Evolutionary conservation across 2,113 vertebrate species (phyloP), one percentile per base, ranked within the genome.

Genomic region (Gambusia affinis): DNA sequence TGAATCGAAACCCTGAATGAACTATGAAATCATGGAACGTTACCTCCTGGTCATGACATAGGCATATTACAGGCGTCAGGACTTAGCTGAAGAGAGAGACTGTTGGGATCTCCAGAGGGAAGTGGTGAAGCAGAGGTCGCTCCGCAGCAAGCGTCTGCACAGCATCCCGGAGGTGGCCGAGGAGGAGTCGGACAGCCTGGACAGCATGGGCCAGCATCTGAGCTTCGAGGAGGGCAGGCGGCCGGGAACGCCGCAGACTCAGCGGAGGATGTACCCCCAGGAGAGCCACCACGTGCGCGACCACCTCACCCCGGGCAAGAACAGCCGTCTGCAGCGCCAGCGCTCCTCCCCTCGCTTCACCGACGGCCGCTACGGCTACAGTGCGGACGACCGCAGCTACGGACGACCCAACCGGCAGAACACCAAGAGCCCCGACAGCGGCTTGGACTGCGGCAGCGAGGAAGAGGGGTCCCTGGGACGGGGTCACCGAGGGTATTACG

Each of bases 101-200:
- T 93, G 93, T 88, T 95, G 94, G 95, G 94, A 88, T 94, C 95
- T 97, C 60, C 96, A 95, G 79, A 93, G 96, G 57, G 96, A 96
- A 91, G 94, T 94, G 92, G 94, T 96, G 82, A 96, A 93, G 67
- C 96, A 95, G 80, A 93, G 87, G 76, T 96, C 91, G 2, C 96
- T 95, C 27, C 93, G 95, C 89, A 95, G 94, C 87, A 96, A 97
- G 88, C 95, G 94, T 68, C 97, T 99, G 77, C 97, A 96, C 95
- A 99, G 97, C 96, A 99, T 99, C 88, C 97, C 98, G 0, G 98
- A 99, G 94, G 97, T 98, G 87, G 96, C 97, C 0, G 97, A 98
- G 94, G 98, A 99, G 88, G 97, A 98, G 29, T 85, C 79, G 1
- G 95, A 95, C 62, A 81, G 87, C 7, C 68, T 90, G 70, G 93